Conservation (phyloP, 2,888 invertebrate species). For the Ectemnius lituratus region DNA sequence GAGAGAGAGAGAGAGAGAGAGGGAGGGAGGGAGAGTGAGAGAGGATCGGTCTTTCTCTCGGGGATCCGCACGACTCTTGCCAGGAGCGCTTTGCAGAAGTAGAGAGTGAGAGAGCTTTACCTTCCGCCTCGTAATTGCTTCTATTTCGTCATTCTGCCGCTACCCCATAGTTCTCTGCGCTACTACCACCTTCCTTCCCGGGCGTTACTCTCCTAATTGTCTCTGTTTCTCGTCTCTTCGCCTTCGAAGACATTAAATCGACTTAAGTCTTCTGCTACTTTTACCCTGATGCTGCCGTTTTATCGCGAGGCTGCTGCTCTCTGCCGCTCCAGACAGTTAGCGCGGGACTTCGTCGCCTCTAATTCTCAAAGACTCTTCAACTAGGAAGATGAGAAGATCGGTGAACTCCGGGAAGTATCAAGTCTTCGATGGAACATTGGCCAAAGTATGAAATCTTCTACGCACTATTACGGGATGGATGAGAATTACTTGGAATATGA, state of each 20-base stretch:
- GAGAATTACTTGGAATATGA: too few relatives aligned
- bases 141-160: slow-evolving; percentile 51
- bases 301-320: slow-evolving; percentile 11
- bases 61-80: slow-evolving; percentile 21
- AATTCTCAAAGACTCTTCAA: too few relatives aligned
- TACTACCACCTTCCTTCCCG: slow-evolving; percentile 21
- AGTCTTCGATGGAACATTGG: too few relatives aligned
- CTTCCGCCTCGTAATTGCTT: slow-evolving; percentile 53
- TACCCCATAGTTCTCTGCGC: too few relatives aligned
- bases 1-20: too few relatives aligned
- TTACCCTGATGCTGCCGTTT: slow-evolving; percentile 7
- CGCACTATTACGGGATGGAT: too few relatives aligned
- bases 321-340: too few relatives aligned
- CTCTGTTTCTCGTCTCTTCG: slow-evolving; percentile 57
- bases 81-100: slow-evolving; percentile 15
- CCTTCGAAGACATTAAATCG: slow-evolving; percentile 17
- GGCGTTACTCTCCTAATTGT: slow-evolving; percentile 51
- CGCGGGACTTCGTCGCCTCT: too few relatives aligned
- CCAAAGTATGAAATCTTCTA: too few relatives aligned
- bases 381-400: too few relatives aligned
- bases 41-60: slow-evolving; percentile 28
- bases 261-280: background rate
- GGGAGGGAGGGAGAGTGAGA: background rate
- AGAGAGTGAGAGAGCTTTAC: slow-evolving; percentile 46
- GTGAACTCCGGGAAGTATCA: too few relatives aligned